Evolutionary conservation across 1,140 invertebrate genomes (phyloP), one percentile per base, ranked within the genome.

Genomic region (Drosophila suzukii): DNA sequence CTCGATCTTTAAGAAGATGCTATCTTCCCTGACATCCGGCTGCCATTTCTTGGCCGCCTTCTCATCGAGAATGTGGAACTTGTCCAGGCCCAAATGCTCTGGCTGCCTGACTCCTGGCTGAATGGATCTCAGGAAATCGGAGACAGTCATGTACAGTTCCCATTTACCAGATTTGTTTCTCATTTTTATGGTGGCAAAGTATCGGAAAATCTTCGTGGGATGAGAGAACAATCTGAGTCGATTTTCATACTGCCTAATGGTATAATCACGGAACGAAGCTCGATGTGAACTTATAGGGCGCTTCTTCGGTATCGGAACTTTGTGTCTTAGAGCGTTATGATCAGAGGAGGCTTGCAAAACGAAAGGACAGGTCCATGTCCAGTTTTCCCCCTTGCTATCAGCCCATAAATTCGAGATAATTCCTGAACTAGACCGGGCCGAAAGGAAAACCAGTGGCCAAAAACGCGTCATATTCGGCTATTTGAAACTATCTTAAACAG

Each of bases 111-210:
- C 7, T 4, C 75, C 67, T 2, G 82, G 75, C 32, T 59, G 44
- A 12, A 76, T 41, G 1, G 83, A 65, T 34, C 83, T 83, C 6
- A 86, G 2, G 20, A 86, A 86, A 34, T 86, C 83, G 6, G 24
- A 1, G 3, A 83, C 78, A 1, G 83, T 82, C 83, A 82, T 88
- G 17, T 34, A 80, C 1, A 88, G 36, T 17, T 79, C 72, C 57
- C 41, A 63, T 1, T 47, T 46, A 1, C 63, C 83, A 0, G 43
- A n/a, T 0, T 47, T 39, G 17, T 57, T 68, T 13, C 32, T 38
- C 46, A 72, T 70, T 34, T 73, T 78, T 2, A 86, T 70, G 12
- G 83, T 79, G 10, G 83, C 83, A 54, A 86, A 86, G 39, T 86
- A 86, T 0, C 56, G 49, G 13, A 86, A 86, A 1, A 86, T 53